These are phyloP conservation scores for Azemiops feae DNA, from an alignment of 2,113 vertebrate species.

Conservation along the genomic window DNA sequence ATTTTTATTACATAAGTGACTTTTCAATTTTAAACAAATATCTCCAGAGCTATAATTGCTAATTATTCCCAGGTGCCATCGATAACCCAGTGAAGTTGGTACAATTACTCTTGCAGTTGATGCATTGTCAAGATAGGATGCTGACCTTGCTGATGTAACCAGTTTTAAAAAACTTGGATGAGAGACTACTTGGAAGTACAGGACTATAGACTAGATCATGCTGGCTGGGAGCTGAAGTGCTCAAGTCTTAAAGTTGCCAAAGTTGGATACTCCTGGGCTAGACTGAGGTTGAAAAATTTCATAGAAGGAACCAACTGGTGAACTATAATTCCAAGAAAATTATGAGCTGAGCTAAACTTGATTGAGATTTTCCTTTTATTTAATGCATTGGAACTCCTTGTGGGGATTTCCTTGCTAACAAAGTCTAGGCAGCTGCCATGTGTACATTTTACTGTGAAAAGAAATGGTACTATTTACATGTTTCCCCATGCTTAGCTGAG, in stretches of 20 bases:
- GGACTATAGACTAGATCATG: background rate
- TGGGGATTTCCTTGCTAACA: background rate
- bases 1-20: background rate
- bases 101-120: background rate
- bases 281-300: background rate
- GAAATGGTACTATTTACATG: background rate
- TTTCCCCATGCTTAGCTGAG: background rate
- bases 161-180: background rate
- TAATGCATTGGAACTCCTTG: background rate
- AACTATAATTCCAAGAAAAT: background rate
- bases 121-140: background rate
- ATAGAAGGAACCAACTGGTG: background rate
- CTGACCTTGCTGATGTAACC: background rate
- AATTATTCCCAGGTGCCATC: background rate
- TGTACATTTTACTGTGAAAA: background rate
- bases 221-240: too few relatives aligned
- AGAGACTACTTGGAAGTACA: background rate
- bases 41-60: background rate
- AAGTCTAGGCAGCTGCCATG: background rate
- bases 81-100: background rate
- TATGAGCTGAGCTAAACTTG: background rate
- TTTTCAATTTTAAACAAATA: background rate
- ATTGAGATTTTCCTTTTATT: background rate
- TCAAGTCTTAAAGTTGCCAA: too few relatives aligned
- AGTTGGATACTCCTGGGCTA: background rate